phyloP scores from a whole-genome alignment of 2,113 vertebrate genomes.

The Pygoscelis antarcticus region DNA sequence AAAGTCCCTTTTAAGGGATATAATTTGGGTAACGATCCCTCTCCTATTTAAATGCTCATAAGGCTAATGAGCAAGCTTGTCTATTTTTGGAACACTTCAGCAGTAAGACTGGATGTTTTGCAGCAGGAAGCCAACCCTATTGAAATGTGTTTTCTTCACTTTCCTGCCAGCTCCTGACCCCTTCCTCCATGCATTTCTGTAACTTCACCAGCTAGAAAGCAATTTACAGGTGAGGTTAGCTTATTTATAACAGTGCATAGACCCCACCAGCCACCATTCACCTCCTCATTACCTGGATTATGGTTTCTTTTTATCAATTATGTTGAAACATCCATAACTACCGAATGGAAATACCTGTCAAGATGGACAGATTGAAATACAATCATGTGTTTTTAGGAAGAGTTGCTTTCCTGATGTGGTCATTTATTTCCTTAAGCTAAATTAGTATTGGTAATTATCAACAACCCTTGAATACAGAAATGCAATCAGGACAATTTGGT shows the following conservation, averaged over 20 bases:
- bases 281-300: neutral
- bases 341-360: neutral
- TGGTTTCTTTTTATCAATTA: neutral
- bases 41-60: constrained; percentile 70
- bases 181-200: neutral
- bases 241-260: neutral
- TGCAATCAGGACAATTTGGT: neutral
- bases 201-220: neutral
- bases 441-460: neutral
- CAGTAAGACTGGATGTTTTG: constrained; percentile 59
- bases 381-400: neutral
- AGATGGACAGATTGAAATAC: neutral
- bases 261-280: neutral
- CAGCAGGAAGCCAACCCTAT: constrained; percentile 42
- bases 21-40: constrained; percentile 74
- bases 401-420: neutral
- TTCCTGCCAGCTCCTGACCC: neutral
- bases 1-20: constrained; percentile 64
- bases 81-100: constrained; percentile 66
- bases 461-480: neutral
- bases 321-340: neutral
- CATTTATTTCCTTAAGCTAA: neutral
- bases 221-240: neutral
- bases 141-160: constrained; percentile 30
- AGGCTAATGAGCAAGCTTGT: constrained; percentile 70